Base-by-base conservation (phyloP, 2,888 invertebrate species). In the Volucella inflata region DNA sequence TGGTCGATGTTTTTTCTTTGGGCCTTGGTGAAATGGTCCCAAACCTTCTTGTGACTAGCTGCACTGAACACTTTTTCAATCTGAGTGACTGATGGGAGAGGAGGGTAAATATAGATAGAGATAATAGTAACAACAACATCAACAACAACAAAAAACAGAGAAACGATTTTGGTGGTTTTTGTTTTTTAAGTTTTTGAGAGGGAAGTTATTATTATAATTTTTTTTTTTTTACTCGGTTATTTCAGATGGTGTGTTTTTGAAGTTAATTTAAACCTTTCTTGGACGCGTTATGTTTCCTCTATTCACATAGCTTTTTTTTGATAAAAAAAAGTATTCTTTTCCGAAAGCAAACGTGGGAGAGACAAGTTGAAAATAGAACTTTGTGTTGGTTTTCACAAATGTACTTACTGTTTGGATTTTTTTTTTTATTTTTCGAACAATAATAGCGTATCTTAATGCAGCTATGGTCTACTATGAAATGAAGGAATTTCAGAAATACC, bases 11-110 rank as follows among this genome's bases (percentile, higher is more conserved):
- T 98, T 96, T 98, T 98, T 94, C 98, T 95, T 94, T 98, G 98
- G 90, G 98, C 97, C 95, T 98, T 98, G 94, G 98, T 98, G 96
- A 99, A 98, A 95, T 98, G 98, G 95, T 98, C 98, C 98, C 98
- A 98, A 93, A 97, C 98, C 94, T 98, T 98, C 95, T 98, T 98
- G 94, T 98, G 98, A 93, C 96, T 96, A 92, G 98, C 97, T 91
- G 97, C 96, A 93, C 94, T 94, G 95, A 98, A 98, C 94, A 98
- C 97, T 95, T 97, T 96, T 96, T 98, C 98, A 95, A 98, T 98
- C 96, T 98, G 98, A 95, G 97, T 97, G 96, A 98, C 98, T 98
- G 96, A 92, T 91, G 91, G 91, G 89, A 88, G 88, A 88, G 88
- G 88, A 89, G 89, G 88, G 89, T 89, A 89, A 87, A 87, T 87